Percentiles rank a stretch among this genome's conserved stretches.
These are phyloP conservation scores for Drosophila recens DNA, from an alignment of 2,888 invertebrate species.

Conservation along the genomic window DNA sequence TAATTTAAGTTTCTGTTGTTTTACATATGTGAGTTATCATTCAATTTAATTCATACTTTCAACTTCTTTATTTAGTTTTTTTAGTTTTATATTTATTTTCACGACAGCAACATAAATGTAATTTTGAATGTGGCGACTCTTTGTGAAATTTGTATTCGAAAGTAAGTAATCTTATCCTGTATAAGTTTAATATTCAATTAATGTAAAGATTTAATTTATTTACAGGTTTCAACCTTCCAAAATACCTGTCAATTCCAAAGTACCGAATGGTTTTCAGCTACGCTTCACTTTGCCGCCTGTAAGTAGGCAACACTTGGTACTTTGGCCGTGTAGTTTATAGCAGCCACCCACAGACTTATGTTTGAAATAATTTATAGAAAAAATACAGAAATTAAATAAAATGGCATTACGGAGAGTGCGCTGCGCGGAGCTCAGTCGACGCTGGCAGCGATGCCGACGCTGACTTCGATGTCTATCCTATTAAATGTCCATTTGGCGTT, in stretches of 20 bases:
- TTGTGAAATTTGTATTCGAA: no score
- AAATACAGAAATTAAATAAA: conserved; percentile 75
- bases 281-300: conserved; percentile 5
- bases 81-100: no score
- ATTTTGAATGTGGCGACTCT: no score
- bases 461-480: conserved; percentile 73
- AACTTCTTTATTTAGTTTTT: no score
- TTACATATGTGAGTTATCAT: no score
- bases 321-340: conserved; percentile 15
- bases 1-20: no score
- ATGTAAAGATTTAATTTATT: neutral
- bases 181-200: neutral
- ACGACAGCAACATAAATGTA: no score
- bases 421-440: neutral
- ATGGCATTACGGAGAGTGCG: conserved; percentile 62
- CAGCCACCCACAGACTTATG: conserved; percentile 65
- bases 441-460: conserved; percentile 13
- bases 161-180: neutral
- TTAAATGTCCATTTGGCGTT: conserved; percentile 77
- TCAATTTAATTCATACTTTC: no score
- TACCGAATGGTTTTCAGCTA: conserved; percentile 4
- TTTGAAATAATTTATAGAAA: conserved; percentile 78
- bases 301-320: conserved; percentile 31
- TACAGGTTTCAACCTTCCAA: neutral
- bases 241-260: neutral